Conservation (phyloP, 2,797 vertebrate genomes). For the Vespertilio murinus region DNA sequence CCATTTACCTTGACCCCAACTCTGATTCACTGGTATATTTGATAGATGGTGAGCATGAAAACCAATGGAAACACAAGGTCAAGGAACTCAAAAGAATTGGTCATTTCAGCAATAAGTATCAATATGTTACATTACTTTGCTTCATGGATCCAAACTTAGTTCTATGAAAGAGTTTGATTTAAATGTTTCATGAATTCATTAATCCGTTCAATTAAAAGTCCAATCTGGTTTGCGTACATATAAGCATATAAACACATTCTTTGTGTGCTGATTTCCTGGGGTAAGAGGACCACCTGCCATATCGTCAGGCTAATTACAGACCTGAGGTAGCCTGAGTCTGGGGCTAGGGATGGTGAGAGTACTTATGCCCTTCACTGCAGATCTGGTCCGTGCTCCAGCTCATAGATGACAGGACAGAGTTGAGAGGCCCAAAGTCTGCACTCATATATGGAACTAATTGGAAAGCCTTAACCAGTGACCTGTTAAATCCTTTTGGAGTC, state of each 20-base stretch:
- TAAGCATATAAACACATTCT: neutral
- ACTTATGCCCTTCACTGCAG: neutral
- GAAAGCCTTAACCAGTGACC: neutral
- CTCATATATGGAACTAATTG: neutral
- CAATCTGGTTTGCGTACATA: neutral
- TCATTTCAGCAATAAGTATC: neutral
- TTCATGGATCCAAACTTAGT: neutral
- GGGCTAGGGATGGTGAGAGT: neutral
- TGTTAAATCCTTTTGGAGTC: neutral
- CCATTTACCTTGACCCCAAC: neutral
- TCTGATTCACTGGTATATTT: neutral
- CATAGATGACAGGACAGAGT: neutral
- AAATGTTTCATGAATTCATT: neutral
- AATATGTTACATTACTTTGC: neutral
- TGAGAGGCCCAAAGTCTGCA: neutral
- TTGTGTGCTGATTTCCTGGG: neutral
- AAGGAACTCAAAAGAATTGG: neutral
- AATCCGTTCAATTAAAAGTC: neutral
- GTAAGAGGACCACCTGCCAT: neutral
- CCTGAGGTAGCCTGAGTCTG: neutral
- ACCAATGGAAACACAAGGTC: neutral
- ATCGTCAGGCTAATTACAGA: neutral
- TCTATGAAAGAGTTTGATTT: slow-evolving; percentile 4
- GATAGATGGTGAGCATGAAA: neutral
- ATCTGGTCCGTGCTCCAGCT: neutral